Percentiles rank a stretch among this genome's conserved stretches.
Evolutionary conservation across 2,888 invertebrate species (phyloP).

Genomic region (Steinernema carpocapsae): DNA sequence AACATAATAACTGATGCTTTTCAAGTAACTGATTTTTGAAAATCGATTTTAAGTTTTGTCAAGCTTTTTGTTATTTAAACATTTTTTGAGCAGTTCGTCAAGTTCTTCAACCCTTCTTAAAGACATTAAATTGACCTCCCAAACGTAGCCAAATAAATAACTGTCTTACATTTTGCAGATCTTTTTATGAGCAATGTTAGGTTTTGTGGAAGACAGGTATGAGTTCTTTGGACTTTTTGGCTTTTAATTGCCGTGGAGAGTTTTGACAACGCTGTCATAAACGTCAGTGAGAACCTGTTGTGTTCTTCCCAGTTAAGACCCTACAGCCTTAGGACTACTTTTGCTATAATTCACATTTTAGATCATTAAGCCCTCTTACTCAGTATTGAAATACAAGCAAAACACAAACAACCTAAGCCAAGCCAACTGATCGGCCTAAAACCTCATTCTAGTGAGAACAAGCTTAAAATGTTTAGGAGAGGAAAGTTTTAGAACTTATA

Average conservation of each 20-base stretch:
- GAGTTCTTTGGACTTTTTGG: slow-evolving; percentile 71
- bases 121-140: slow-evolving; percentile 68
- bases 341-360: slow-evolving; percentile 37
- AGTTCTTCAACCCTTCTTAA: too few relatives aligned
- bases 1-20: too few relatives aligned
- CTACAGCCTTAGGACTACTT: too few relatives aligned
- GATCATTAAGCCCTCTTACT: slow-evolving; percentile 59
- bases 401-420: slow-evolving; percentile 50
- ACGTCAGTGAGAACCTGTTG: slow-evolving; percentile 66
- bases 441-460: slow-evolving; percentile 51
- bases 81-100: too few relatives aligned
- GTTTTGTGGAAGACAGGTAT: slow-evolving; percentile 64
- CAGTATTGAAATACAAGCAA: slow-evolving; percentile 49
- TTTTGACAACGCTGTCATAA: slow-evolving; percentile 74
- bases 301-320: slow-evolving; percentile 64
- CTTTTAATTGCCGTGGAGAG: slow-evolving; percentile 74
- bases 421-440: slow-evolving; percentile 39
- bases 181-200: slow-evolving; percentile 39
- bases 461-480: slow-evolving; percentile 59
- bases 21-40: too few relatives aligned
- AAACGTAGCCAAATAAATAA: slow-evolving; percentile 56
- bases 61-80: too few relatives aligned
- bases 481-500: slow-evolving; percentile 53
- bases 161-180: too few relatives aligned
- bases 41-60: too few relatives aligned